These are phyloP conservation scores for Panonychus citri DNA, from an alignment of 1,140 invertebrate genomes.

Conservation along the genomic window DNA sequence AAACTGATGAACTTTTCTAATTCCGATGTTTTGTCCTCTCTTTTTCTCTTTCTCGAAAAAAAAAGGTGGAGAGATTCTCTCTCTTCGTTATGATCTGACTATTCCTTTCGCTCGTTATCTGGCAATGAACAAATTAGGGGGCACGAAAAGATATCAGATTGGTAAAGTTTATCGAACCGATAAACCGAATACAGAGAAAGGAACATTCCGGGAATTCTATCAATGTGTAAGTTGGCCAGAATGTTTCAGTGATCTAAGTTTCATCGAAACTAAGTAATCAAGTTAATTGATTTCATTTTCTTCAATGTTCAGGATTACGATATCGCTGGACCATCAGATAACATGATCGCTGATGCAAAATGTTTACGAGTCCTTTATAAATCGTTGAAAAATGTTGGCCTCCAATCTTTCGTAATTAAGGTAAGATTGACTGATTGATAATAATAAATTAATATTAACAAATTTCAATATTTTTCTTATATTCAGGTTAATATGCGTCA, in stretches of 20 bases:
- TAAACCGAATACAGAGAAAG: slow-evolving; percentile 85
- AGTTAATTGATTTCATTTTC: neutral
- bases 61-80: slow-evolving; percentile 59
- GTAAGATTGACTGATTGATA: neutral
- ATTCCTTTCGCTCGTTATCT: slow-evolving; percentile 92
- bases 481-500: slow-evolving; percentile 55
- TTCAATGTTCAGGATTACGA: slow-evolving; percentile 54
- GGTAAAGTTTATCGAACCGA: slow-evolving; percentile 91
- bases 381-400: slow-evolving; percentile 50
- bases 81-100: slow-evolving; percentile 64
- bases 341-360: slow-evolving; percentile 91
- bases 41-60: neutral
- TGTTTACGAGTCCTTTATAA: slow-evolving; percentile 78
- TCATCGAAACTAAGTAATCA: neutral
- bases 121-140: slow-evolving; percentile 89
- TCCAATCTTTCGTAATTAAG: slow-evolving; percentile 75
- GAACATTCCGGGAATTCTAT: slow-evolving; percentile 92
- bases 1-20: neutral
- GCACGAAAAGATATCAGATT: slow-evolving; percentile 81
- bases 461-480: too few species aligned
- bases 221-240: slow-evolving; percentile 40
- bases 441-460: neutral
- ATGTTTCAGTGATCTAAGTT: too few species aligned
- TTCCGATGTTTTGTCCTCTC: too few species aligned
- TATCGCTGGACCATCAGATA: slow-evolving; percentile 85